Conservation (phyloP, 2,888 invertebrate genomes). For the Poecilobothrus nobilitatus region DNA sequence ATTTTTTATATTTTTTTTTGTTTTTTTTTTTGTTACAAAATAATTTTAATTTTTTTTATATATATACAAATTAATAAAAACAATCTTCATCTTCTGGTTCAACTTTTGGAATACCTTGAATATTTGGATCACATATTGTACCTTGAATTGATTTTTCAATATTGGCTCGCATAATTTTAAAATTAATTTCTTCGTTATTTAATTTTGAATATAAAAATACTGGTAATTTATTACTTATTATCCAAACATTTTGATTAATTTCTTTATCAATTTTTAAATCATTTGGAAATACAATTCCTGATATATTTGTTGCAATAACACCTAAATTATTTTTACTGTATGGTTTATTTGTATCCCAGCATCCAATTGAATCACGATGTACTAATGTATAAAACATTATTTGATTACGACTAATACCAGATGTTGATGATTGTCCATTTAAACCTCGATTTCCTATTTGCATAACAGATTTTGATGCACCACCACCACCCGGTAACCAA, state of each 20-base stretch:
- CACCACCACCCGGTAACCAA: slow-evolving; percentile 37
- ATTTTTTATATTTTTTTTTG: too few relatives aligned
- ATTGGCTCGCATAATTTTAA: slow-evolving; percentile 61
- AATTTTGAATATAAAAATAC: slow-evolving; percentile 60
- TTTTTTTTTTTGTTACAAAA: too few relatives aligned
- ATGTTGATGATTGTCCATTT: slow-evolving; percentile 63
- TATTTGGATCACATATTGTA: slow-evolving; percentile 60
- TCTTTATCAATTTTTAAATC: slow-evolving; percentile 70
- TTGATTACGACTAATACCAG: slow-evolving; percentile 58
- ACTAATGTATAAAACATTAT: slow-evolving; percentile 75
- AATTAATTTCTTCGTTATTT: slow-evolving; percentile 59
- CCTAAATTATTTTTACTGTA: slow-evolving; percentile 56
- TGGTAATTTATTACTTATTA: slow-evolving; percentile 66
- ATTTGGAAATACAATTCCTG: slow-evolving; percentile 56
- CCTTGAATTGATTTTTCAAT: slow-evolving; percentile 54
- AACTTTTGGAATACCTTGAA: slow-evolving; percentile 15
- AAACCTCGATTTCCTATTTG: slow-evolving; percentile 48
- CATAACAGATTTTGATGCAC: slow-evolving; percentile 34
- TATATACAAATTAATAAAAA: slow-evolving; percentile 14
- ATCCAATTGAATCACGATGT: slow-evolving; percentile 64
- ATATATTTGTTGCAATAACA: slow-evolving; percentile 51
- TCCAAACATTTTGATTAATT: slow-evolving; percentile 58
- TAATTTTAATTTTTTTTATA: too few relatives aligned
- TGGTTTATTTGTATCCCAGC: slow-evolving; percentile 69
- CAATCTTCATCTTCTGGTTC: slow-evolving; percentile 20